A percentile compares a stretch with the other conserved stretches of the same genome.
Evolutionary conservation across 2,113 vertebrate species (phyloP).

Genomic region (Carollia perspicillata): DNA sequence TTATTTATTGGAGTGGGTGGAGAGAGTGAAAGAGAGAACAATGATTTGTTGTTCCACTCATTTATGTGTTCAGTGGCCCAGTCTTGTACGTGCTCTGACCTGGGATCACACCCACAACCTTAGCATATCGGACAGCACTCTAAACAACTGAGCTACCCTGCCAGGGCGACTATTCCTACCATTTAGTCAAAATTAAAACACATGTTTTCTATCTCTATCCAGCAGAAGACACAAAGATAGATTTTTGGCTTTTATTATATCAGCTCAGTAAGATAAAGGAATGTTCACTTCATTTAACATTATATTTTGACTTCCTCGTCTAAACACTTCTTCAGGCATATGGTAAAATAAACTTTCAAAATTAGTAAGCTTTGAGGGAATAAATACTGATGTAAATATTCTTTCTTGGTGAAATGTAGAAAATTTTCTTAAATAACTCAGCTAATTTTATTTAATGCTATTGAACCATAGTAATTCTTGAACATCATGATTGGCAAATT

Average conservation of each 20-base stretch:
- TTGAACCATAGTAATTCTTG: neutral
- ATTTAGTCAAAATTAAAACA: conserved; percentile 36
- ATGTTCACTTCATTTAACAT: conserved; percentile 38
- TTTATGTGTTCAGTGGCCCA: too few species aligned
- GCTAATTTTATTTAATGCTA: conserved; percentile 1
- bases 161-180: neutral
- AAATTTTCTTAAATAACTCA: neutral
- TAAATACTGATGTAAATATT: conserved; percentile 20
- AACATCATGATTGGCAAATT: neutral
- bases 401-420: neutral
- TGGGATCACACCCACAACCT: too few species aligned
- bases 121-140: too few species aligned
- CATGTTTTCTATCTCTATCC: conserved; percentile 34
- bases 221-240: neutral
- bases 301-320: conserved; percentile 38
- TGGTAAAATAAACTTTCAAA: conserved; percentile 52
- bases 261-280: neutral
- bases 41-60: too few species aligned
- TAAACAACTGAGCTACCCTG: too few species aligned
- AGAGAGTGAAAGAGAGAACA: too few species aligned
- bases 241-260: conserved; percentile 45
- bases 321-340: neutral
- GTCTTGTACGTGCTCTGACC: too few species aligned
- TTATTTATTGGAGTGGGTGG: too few species aligned
- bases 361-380: neutral